Evolutionary conservation across 2,113 vertebrate species (phyloP), one percentile per base, ranked within the genome.

Genomic region (Petrocephalus microphthalmus): DNA sequence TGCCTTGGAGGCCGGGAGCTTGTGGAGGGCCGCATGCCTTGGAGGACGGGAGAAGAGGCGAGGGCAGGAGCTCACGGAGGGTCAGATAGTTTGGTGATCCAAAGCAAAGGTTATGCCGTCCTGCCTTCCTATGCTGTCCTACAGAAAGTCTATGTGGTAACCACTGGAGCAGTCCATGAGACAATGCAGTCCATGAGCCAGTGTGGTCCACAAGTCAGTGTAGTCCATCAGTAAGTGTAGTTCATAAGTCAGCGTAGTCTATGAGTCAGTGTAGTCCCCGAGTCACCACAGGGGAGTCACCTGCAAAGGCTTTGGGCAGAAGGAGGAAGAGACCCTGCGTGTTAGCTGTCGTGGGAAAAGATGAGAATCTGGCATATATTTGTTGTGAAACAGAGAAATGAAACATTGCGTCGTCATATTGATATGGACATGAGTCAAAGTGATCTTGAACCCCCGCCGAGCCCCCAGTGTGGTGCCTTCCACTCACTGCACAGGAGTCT

Each of bases 331-430:
- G 64, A 54, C 51, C 10, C 67, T 19, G 17, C 19, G 11, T 52
- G 45, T 42, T 22, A 20, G 45, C 11, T 13, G 2, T n/a, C n/a
- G 74, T 53, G 60, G 87, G 67, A 81, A 87, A 47, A 71, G 5
- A 71, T 47, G 57, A 17, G 37, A 47, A 71, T 49, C 81, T 49
- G 47, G 22, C 47, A 49, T 25, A 22, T 42, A 29, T 78, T 37
- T 51, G 47, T 15, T 87, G 87, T 78, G 87, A 87, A 87, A 87
- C 33, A 54, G 87, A 81, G 87, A 87, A 87, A 54, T 78, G 87
- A 87, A 87, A 87, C 67, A 81, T 78, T 0, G 87, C 7, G 5
- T 37, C 7, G 81, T 83, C 81, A 49, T 83, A 83, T 49, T 22
- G 81, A 83, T 45, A 83, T 45, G 20, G 49, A 45, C 7, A 7